Evolutionary conservation across 2,888 invertebrate species (phyloP).

Genomic region (Hipparchia semele): DNA sequence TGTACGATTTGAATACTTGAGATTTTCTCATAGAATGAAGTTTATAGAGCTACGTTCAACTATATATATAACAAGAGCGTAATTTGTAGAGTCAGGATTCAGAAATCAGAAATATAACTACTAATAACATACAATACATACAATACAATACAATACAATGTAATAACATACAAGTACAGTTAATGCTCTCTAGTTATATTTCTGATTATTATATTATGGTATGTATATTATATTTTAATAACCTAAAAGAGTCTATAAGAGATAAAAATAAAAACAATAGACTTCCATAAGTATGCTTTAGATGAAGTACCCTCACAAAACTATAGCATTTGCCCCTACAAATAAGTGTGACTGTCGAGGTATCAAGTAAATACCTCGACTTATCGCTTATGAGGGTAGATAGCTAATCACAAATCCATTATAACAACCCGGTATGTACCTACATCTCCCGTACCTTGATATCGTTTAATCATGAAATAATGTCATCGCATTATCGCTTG

Average conservation of each 20-base stretch:
- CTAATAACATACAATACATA: no score
- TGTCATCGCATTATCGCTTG: conserved; percentile 2
- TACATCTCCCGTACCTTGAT: not conserved
- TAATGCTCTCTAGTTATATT: no score
- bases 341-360: not conserved
- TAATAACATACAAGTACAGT: no score
- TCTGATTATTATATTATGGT: no score
- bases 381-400: conserved; percentile 17
- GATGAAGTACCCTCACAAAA: no score
- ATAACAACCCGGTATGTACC: conserved; percentile 6
- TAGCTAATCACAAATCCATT: conserved; percentile 29
- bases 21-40: conserved; percentile 11
- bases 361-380: not conserved
- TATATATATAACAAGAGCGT: not conserved
- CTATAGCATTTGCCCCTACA: not conserved
- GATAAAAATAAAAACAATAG: no score
- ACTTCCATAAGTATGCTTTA: no score
- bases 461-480: conserved; percentile 5
- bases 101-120: no score
- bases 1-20: conserved; percentile 4
- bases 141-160: no score
- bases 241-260: no score
- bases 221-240: no score
- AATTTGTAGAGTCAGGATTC: no score
- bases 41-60: not conserved